Conservation (phyloP, 2,113 vertebrate genomes). For the Pomatostomus ruficeps region DNA sequence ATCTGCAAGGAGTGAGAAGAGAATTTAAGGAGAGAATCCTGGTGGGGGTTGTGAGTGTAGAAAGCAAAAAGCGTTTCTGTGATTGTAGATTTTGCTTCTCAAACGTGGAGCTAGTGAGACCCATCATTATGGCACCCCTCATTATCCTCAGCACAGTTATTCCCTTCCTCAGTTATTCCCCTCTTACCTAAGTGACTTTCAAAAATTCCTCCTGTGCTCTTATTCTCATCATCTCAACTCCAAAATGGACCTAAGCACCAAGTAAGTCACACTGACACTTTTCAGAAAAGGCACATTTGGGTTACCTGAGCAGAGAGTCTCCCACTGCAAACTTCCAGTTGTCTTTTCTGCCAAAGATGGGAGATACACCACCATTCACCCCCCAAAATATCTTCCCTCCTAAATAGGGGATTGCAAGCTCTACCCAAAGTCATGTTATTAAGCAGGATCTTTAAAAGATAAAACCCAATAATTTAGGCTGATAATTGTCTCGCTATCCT, state of each 20-base stretch:
- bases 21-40: background rate
- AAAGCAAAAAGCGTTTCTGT: background rate
- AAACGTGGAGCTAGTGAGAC: background rate
- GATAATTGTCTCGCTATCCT: conserved; percentile 34
- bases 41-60: background rate
- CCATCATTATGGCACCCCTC: background rate
- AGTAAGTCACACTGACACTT: background rate
- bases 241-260: background rate
- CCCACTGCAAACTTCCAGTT: background rate
- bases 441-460: conserved; percentile 1
- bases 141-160: background rate
- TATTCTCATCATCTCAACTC: background rate
- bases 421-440: background rate
- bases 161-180: background rate
- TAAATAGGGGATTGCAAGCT: background rate
- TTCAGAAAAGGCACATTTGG: background rate
- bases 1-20: background rate
- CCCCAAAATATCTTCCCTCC: background rate
- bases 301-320: background rate
- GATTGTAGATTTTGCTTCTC: background rate
- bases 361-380: background rate
- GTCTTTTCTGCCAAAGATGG: background rate
- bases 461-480: conserved; percentile 36
- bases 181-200: background rate
- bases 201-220: background rate